Base-by-base conservation (phyloP, 2,888 invertebrate genomes). In the Dryomyza anilis region DNA sequence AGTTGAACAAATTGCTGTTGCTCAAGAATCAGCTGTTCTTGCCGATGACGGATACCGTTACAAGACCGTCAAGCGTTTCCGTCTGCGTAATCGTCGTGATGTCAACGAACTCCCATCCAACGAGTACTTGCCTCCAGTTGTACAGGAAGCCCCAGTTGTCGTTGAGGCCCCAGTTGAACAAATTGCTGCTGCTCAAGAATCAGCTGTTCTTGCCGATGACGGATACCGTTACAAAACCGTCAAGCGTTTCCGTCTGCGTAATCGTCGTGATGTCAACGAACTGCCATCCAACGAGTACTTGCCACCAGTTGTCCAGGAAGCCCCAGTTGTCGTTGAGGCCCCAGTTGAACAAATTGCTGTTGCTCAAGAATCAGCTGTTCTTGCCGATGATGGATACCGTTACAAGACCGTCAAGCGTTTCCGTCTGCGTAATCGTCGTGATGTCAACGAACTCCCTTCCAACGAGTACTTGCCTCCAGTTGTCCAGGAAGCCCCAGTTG, bases 61-160 rank as follows among this genome's bases (percentile, higher is more conserved):
- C 65, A 67, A 63, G 61, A 65, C 67, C 59, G 60, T 63, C 19
- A 67, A 46, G 63, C 67, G 63, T 25, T 48, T 60, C 16, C 65
- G 65, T 50, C 59, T 57, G 29, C 67, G 67, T 63, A 66, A 55
- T 50, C 69, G 69, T 33, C 45, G 63, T 62, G 73, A 73, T 66
- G 70, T 71, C 3, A 68, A 67, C 12, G 70, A 71, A 66, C 66
- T 70, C 7, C 65, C 70, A 29, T 63, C 67, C 8, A 71, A 68
- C 19, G 71, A 72, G 45, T 73, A 71, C 50, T 55, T 73, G 60
- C 73, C 73, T 14, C 72, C 72, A 14, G 64, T 61, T 8, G 60
- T n/a, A n/a, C n/a, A 66, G 7, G 57, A 59, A 52, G 63, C 65
- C 0, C 50, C 66, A 33, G 23, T 56, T 46, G 63, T 63, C 4